Percentiles rank a stretch among this genome's conserved stretches.
These are phyloP conservation scores for Melinaea marsaeus DNA, from an alignment of 2,888 invertebrate genomes.

Conservation along the genomic window DNA sequence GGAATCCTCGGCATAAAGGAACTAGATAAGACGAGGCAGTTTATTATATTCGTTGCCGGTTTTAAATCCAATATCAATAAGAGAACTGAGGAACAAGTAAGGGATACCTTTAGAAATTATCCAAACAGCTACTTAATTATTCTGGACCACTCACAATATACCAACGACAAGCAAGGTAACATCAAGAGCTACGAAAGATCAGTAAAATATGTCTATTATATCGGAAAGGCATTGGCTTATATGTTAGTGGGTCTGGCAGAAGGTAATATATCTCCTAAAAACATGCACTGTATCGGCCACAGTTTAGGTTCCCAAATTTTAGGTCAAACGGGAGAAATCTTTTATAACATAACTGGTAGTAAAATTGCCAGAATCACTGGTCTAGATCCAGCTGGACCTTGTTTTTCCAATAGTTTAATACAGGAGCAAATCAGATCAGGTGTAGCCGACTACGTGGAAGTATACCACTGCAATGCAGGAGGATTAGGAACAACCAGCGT, in stretches of 20 bases:
- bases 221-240: slow-evolving; percentile 58
- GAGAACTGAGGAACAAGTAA: slow-evolving; percentile 54
- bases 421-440: slow-evolving; percentile 71
- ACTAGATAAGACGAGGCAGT: slow-evolving; percentile 51
- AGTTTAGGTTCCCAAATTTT: slow-evolving; percentile 67
- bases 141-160: slow-evolving; percentile 66
- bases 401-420: slow-evolving; percentile 58
- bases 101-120: slow-evolving; percentile 53
- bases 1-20: slow-evolving; percentile 48
- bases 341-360: slow-evolving; percentile 45
- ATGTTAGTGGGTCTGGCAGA: slow-evolving; percentile 47
- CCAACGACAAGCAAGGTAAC: slow-evolving; percentile 54
- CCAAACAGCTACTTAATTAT: slow-evolving; percentile 66
- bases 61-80: slow-evolving; percentile 64
- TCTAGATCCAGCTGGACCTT: slow-evolving; percentile 69
- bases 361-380: slow-evolving; percentile 61
- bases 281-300: slow-evolving; percentile 65
- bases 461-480: slow-evolving; percentile 79
- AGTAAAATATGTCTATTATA: slow-evolving; percentile 61
- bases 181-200: slow-evolving; percentile 64
- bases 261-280: slow-evolving; percentile 54
- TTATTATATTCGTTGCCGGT: slow-evolving; percentile 62
- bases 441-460: slow-evolving; percentile 79
- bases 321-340: slow-evolving; percentile 55
- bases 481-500: slow-evolving; percentile 69